Conservation (phyloP, 2,113 vertebrate genomes). For the Mustela nigripes region DNA sequence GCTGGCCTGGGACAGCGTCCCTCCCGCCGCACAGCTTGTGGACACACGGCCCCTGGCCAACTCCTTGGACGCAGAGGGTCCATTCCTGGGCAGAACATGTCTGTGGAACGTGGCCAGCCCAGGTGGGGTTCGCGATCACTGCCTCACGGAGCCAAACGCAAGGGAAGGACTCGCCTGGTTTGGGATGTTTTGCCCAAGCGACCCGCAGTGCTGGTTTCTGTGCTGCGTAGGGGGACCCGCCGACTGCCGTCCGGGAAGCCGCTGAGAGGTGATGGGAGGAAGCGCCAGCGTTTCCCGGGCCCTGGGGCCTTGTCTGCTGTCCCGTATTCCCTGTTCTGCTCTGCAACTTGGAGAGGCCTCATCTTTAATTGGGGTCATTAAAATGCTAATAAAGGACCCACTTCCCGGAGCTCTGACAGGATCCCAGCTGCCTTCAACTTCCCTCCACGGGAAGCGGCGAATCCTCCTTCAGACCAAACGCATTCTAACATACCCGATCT, state of each 20-base stretch:
- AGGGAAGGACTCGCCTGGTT: accelerated
- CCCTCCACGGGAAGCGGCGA: conserved; percentile 73
- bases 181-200: background rate
- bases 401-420: accelerated
- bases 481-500: conserved; percentile 80
- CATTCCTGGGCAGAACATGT: accelerated
- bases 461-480: conserved; percentile 81
- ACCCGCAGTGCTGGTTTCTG: background rate
- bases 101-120: no score
- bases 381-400: background rate
- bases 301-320: accelerated
- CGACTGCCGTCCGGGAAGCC: no score
- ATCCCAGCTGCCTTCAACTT: background rate
- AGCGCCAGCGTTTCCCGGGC: background rate
- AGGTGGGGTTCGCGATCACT: no score
- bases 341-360: accelerated
- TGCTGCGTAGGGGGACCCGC: no score
- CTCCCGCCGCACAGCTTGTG: background rate
- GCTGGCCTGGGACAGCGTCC: background rate
- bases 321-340: accelerated
- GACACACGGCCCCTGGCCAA: background rate
- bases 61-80: no score
- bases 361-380: background rate
- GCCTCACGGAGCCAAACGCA: background rate
- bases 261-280: accelerated